Conservation (phyloP, 2,888 invertebrate species). For the Agonopterix subpropinquella region DNA sequence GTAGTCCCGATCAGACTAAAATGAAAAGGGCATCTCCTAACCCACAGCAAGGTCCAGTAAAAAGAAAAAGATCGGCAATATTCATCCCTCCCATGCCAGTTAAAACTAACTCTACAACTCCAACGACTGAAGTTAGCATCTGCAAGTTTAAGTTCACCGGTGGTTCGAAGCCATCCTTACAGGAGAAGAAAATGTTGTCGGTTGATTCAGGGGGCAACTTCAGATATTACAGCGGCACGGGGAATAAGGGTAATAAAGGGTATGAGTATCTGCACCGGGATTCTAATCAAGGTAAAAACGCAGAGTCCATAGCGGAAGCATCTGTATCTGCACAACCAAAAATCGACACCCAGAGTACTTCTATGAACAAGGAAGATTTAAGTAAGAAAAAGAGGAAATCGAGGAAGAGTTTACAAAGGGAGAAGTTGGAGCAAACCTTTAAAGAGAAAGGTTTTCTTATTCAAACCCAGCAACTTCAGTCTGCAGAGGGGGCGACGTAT, state of each 20-base stretch:
- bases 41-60: conserved; percentile 64
- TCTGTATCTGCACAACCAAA: conserved; percentile 30
- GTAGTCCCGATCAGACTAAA: conserved; percentile 48
- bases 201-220: conserved; percentile 94
- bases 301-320: conserved; percentile 24
- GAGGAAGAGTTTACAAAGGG: conserved; percentile 87
- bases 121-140: conserved; percentile 90
- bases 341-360: conserved; percentile 18
- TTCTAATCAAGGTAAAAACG: conserved; percentile 70
- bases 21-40: conserved; percentile 64
- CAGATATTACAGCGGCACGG: conserved; percentile 90
- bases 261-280: conserved; percentile 87
- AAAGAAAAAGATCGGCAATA: conserved; percentile 87
- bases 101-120: conserved; percentile 82
- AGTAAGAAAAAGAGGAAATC: conserved; percentile 82
- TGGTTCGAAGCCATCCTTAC: conserved; percentile 90
- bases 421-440: conserved; percentile 93
- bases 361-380: conserved; percentile 49
- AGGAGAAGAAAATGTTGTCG: conserved; percentile 94
- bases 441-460: conserved; percentile 95
- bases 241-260: conserved; percentile 87
- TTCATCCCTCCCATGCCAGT: conserved; percentile 89
- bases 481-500: conserved; percentile 94
- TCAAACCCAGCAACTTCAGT: conserved; percentile 94
- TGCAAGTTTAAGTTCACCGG: conserved; percentile 96